phyloP scores from a whole-genome alignment of 2,113 vertebrate species.

The Rhadina sibilatrix region DNA sequence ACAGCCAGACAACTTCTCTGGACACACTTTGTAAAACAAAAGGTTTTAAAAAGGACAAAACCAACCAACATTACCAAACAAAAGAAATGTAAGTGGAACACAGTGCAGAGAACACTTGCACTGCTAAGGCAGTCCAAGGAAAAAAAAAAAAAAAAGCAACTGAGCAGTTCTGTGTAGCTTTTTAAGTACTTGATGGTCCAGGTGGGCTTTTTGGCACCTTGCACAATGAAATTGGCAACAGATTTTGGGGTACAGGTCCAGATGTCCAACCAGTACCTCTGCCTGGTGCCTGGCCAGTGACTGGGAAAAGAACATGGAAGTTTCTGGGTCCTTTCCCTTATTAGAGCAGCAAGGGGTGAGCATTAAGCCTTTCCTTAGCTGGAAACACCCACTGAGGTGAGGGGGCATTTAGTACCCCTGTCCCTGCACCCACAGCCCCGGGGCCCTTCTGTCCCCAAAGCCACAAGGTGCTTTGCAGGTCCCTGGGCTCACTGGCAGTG shows the following conservation, averaged over 20 bases:
- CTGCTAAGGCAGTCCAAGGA: too few relatives aligned
- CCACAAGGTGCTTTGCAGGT: background rate
- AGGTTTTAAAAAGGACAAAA: too few relatives aligned
- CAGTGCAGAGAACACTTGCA: too few relatives aligned
- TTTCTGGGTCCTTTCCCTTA: background rate
- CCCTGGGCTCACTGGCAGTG: rapidly evolving
- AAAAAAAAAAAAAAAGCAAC: too few relatives aligned
- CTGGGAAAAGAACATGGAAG: background rate
- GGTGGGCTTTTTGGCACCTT: too few relatives aligned
- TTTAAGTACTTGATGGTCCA: too few relatives aligned
- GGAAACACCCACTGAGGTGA: background rate
- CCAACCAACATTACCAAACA: too few relatives aligned
- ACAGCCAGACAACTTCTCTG: too few relatives aligned
- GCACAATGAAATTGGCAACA: too few relatives aligned
- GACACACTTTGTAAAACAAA: too few relatives aligned
- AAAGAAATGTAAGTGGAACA: too few relatives aligned
- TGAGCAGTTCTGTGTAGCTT: too few relatives aligned
- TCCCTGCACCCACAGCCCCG: background rate
- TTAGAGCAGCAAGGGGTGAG: background rate
- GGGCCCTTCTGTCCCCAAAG: background rate
- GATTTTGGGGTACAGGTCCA: background rate
- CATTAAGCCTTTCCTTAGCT: background rate
- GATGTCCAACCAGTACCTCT: background rate
- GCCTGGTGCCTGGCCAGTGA: background rate
- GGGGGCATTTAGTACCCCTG: background rate